Evolutionary conservation across 2,113 vertebrate genomes (phyloP).

Genomic region (Galbula dea): DNA sequence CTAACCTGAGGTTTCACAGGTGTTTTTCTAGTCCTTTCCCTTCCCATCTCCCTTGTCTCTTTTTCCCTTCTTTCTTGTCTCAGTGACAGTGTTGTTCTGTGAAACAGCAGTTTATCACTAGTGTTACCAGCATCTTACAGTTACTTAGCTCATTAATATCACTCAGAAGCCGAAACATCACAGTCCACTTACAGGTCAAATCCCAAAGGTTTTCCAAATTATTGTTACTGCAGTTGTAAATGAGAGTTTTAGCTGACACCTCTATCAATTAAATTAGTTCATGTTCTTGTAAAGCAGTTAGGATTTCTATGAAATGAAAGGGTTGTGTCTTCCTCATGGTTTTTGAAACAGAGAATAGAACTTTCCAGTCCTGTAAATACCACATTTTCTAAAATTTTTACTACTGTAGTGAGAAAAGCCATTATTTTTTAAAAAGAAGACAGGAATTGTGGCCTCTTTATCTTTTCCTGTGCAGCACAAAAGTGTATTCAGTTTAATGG

Average conservation of each 20-base stretch:
- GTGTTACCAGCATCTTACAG: background rate
- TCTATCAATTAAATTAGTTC: background rate
- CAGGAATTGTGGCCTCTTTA: constrained; percentile 12
- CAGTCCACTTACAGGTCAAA: constrained; percentile 36
- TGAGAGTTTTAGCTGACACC: background rate
- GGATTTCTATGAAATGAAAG: background rate
- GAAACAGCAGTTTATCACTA: background rate
- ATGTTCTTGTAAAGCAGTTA: constrained; percentile 17
- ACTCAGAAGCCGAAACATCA: constrained; percentile 27
- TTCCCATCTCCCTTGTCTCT: background rate
- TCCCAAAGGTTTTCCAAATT: constrained; percentile 54
- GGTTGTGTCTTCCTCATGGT: background rate
- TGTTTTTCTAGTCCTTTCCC: background rate
- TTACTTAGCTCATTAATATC: background rate
- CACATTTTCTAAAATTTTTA: background rate
- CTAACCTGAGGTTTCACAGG: background rate
- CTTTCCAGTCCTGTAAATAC: background rate
- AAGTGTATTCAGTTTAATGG: constrained; percentile 47
- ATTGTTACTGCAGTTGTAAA: background rate
- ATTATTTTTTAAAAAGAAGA: constrained; percentile 14
- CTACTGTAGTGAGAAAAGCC: background rate
- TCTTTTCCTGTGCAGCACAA: constrained; percentile 7
- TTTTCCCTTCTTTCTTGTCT: background rate
- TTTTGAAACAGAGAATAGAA: constrained; percentile 19
- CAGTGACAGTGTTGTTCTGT: background rate